These are phyloP conservation scores for Pseudorasbora parva DNA, from an alignment of 2,113 vertebrate genomes.

Conservation along the genomic window DNA sequence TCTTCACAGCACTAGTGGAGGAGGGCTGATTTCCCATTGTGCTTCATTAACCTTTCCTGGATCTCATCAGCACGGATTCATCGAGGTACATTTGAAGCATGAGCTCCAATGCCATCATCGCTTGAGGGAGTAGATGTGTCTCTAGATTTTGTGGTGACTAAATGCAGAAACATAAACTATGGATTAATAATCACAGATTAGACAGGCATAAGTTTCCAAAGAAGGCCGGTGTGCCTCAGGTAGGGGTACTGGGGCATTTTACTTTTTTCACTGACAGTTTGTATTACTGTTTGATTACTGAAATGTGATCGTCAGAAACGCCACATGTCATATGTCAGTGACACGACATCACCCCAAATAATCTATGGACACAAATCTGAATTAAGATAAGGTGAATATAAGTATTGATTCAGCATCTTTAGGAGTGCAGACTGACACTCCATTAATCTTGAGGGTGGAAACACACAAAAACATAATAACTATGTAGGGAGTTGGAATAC, in stretches of 20 bases:
- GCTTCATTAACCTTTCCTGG: constrained; percentile 61
- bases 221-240: constrained; percentile 32
- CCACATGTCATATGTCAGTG: neutral
- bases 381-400: constrained; percentile 25
- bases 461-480: neutral
- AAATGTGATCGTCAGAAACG: constrained; percentile 2
- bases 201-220: constrained; percentile 13
- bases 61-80: constrained; percentile 60
- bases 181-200: constrained; percentile 53
- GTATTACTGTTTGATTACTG: neutral
- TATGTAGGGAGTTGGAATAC: neutral
- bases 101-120: constrained; percentile 10
- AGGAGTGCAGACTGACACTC: neutral
- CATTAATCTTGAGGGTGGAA: neutral
- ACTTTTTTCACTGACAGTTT: neutral
- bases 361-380: constrained; percentile 4
- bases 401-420: constrained; percentile 44
- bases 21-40: constrained; percentile 61
- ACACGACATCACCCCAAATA: neutral
- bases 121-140: constrained; percentile 40
- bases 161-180: constrained; percentile 51
- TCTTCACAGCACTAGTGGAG: constrained; percentile 44
- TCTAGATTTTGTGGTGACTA: constrained; percentile 50
- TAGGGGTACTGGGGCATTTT: neutral
- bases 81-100: constrained; percentile 33